phyloP scores from a whole-genome alignment of 2,888 invertebrate genomes.

The Leptinotarsa tumamoca region DNA sequence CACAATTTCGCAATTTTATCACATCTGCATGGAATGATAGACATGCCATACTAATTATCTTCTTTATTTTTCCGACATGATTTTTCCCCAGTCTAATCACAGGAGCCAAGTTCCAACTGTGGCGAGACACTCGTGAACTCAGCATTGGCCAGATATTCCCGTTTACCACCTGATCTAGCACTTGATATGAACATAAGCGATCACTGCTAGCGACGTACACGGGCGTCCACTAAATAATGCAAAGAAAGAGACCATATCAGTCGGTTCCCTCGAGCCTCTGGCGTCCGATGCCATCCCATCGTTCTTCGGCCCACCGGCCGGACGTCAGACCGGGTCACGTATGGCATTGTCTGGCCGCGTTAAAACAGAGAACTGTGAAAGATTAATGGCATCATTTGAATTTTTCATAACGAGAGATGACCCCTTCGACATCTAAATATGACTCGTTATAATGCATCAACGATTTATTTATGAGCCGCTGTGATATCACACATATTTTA shows the following conservation, averaged over 20 bases:
- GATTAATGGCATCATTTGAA: constrained; percentile 66
- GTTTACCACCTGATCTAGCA: constrained; percentile 12
- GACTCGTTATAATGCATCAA: constrained; percentile 56
- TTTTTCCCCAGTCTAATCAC: too few species aligned
- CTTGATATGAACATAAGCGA: constrained; percentile 53
- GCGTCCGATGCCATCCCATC: constrained; percentile 50
- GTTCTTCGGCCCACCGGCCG: constrained; percentile 48
- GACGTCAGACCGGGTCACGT: constrained; percentile 60
- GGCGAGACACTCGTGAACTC: too few species aligned
- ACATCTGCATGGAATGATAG: too few species aligned
- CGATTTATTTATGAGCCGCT: constrained; percentile 58
- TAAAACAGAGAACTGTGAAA: constrained; percentile 63
- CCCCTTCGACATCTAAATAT: constrained; percentile 61
- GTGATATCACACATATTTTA: constrained; percentile 49
- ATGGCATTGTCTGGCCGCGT: constrained; percentile 64
- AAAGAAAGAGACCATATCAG: constrained; percentile 63
- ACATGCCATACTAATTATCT: too few species aligned
- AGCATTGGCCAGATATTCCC: background rate
- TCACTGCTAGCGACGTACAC: constrained; percentile 58
- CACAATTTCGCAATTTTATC: too few species aligned
- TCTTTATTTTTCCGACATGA: too few species aligned
- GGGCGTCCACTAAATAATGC: constrained; percentile 62
- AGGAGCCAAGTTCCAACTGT: too few species aligned
- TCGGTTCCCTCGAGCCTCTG: constrained; percentile 58
- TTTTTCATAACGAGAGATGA: constrained; percentile 63